Evolutionary conservation across 2,797 vertebrate genomes (phyloP), one percentile per base, ranked within the genome.

Genomic region (Paedocypris micromegethes): DNA sequence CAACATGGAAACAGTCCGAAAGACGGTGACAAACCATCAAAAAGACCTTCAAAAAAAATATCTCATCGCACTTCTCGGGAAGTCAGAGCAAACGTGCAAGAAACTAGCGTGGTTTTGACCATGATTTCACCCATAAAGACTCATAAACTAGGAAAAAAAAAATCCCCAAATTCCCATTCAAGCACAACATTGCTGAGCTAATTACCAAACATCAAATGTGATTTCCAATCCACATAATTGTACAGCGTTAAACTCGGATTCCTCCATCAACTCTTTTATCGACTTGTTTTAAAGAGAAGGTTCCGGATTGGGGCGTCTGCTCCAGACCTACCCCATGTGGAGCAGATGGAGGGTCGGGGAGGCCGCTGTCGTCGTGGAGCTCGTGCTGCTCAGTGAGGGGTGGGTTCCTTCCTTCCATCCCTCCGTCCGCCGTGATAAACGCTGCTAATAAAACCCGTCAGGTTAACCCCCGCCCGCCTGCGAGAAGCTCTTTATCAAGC

Each of bases 341-440:
- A 50, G 59, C 2, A 42, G 51, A 38, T 5, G 59, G 3, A 70
- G 38, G 42, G 50, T 78, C 77, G 42, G 68, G 65, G 48, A 48
- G 68, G 9, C 41, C 44, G 48, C 44, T 7, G 45, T 58, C 39
- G 43, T 74, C 70, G 44, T 56, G 3, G 38, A 23, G 23, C 23
- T 42, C 6, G 58, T 38, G 47, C 55, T 46, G 42, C 37, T 78
- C 77, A 52, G 45, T 66, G 53, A 55, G 41, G 50, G 58, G 49
- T 57, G 73, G 45, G 52, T 59, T 52, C 65, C 60, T 65, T 48
- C 37, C 72, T 61, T 77, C 75, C 51, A 73, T 40, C 42, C 46
- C 56, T 6, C 40, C 23, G 6, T 59, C 58, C 4, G 46, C 23
- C 6, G 43, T 55, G 56, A 63, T 50, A 70, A 57, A 70, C 5